Evolutionary conservation across 1,140 invertebrate species (phyloP).

Genomic region (Phocides pigmalion): DNA sequence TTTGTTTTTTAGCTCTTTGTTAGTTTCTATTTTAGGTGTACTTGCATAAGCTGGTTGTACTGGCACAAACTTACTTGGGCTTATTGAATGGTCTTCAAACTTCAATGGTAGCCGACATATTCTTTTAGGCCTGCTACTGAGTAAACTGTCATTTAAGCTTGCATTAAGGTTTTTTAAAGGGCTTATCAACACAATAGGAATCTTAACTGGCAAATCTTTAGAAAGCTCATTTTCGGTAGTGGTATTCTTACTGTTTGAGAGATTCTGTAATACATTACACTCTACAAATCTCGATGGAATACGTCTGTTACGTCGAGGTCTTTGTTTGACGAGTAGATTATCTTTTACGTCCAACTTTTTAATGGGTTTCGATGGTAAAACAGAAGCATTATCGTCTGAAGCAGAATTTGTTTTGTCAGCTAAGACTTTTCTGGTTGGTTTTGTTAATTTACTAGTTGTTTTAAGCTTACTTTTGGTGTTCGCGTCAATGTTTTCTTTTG

Average conservation of each 20-base stretch:
- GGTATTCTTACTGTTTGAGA: constrained; percentile 45
- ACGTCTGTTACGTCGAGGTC: constrained; percentile 52
- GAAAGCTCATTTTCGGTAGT: constrained; percentile 12
- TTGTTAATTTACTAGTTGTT: constrained; percentile 37
- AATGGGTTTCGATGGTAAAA: constrained; percentile 33
- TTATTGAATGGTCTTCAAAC: constrained; percentile 62
- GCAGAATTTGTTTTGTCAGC: constrained; percentile 74
- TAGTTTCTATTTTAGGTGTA: constrained; percentile 55
- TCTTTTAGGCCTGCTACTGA: constrained; percentile 58
- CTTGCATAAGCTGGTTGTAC: constrained; percentile 63
- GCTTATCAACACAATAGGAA: neutral
- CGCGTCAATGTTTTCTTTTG: constrained; percentile 61
- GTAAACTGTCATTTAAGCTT: constrained; percentile 43
- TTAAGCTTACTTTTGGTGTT: constrained; percentile 42
- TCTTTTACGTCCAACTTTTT: constrained; percentile 25
- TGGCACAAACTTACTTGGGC: constrained; percentile 63
- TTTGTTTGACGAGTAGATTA: constrained; percentile 15
- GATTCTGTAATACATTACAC: constrained; percentile 45
- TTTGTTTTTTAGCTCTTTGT: constrained; percentile 31
- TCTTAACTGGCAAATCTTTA: neutral
- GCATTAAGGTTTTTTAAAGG: constrained; percentile 14
- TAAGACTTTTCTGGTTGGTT: constrained; percentile 55
- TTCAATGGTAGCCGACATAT: constrained; percentile 62
- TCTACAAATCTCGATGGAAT: constrained; percentile 58
- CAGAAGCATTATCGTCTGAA: constrained; percentile 66